Base-by-base conservation (phyloP, 2,113 vertebrate genomes). In the Dasyprocta punctata region DNA sequence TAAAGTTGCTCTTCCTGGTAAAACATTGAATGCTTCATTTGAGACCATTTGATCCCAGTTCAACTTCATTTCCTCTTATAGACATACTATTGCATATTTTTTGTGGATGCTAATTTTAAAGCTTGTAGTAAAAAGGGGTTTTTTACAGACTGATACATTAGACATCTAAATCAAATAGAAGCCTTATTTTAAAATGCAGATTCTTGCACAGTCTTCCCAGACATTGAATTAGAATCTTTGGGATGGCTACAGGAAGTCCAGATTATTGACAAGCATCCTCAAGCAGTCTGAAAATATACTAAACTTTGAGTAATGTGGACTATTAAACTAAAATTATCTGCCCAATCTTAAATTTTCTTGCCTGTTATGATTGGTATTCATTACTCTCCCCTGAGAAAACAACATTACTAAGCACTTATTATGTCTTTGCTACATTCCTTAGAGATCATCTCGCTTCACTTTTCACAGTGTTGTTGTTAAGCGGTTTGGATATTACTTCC, bases 1-100 rank as follows among this genome's bases (percentile, higher is more conserved):
- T 12, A 71, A 71, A 9, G 8, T 5, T 71, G 36, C 16, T 41
- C 30, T 71, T 41, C 19, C 99, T 99, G n/a, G 52, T 54, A 54
- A 54, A 54, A 41, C 38, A 71, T 6, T 69, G 16, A n/a, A n/a
- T 71, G 20, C 12, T 20, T 71, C 1, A 24, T 24, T 41, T 38
- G 20, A 71, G n/a, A 20, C 20, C 3, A 38, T 71, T 71, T 22
- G n/a, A 71, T 71, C n/a, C 20, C n/a, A 38, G n/a, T 24, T 41
- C 69, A 71, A 71, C 3, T 19, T 71, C 8, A 71, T 16, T 71
- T 41, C 41, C 19, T 71, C 7, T 16, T 54, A 54, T 22, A 71
- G 38, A 41, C 3, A 41, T 71, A 20, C 8, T 17, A 69, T 69
- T 38, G 28, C 19, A 71, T 22, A 71, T 41, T 38, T 3, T 38